phyloP scores from a whole-genome alignment of 1,140 invertebrate genomes.

The Agrypnia vestita region DNA sequence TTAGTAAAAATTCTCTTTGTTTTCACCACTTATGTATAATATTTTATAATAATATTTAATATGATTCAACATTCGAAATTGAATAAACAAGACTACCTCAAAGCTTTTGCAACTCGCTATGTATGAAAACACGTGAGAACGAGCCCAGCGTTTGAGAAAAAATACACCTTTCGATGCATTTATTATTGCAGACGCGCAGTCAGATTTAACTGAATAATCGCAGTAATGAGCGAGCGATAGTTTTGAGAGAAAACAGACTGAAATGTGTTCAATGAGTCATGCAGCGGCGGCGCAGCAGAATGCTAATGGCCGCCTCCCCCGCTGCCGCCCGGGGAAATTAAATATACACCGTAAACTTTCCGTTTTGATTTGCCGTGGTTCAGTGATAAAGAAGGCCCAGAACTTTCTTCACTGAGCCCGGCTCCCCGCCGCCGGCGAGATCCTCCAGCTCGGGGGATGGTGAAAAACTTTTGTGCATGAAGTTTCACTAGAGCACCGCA shows the following conservation, averaged over 20 bases:
- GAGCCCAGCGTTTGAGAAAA: too few relatives aligned
- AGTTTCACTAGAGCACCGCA: conserved; percentile 6
- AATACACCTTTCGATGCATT: too few relatives aligned
- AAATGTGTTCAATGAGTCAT: neutral
- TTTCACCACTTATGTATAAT: too few relatives aligned
- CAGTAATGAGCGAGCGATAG: neutral
- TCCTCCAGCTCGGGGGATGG: neutral
- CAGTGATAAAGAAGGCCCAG: conserved; percentile 4
- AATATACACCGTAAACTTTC: neutral
- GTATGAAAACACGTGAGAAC: too few relatives aligned
- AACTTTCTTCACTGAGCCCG: neutral
- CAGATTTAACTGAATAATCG: neutral
- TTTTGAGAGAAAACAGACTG: neutral
- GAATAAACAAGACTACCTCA: too few relatives aligned
- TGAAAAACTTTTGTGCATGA: conserved; percentile 11
- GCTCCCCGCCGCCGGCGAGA: neutral
- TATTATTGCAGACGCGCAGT: too few relatives aligned
- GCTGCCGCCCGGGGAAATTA: neutral
- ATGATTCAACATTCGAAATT: too few relatives aligned
- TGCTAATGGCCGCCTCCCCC: conserved; percentile 12
- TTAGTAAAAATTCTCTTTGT: too few relatives aligned
- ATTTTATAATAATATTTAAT: too few relatives aligned
- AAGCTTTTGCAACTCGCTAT: too few relatives aligned
- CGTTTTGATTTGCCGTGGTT: conserved; percentile 17
- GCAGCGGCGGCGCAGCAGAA: neutral